Conservation (phyloP, 2,797 vertebrate species). For the Emydoidea blandingii region DNA sequence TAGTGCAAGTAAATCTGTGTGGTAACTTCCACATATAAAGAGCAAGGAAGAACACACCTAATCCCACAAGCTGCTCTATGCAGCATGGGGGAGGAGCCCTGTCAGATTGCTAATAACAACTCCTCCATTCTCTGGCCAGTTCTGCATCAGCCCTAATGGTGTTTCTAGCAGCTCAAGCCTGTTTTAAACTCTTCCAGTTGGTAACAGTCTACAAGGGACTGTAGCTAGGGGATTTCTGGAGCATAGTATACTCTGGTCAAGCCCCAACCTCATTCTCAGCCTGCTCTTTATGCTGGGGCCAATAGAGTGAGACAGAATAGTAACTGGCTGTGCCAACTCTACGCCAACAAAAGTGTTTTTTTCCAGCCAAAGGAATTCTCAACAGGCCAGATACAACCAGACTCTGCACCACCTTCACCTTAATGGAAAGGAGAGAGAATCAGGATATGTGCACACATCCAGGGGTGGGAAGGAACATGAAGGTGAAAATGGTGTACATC, state of each 20-base stretch:
- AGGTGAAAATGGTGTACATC: rapidly evolving
- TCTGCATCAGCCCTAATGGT: not conserved
- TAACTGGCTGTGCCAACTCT: not conserved
- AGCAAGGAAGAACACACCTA: not conserved
- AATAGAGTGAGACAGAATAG: not conserved
- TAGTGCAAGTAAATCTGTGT: not conserved
- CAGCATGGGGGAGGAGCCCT: not conserved
- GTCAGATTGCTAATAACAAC: not conserved
- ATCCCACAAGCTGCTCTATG: not conserved
- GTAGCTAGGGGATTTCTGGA: not conserved
- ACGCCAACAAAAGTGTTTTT: not conserved
- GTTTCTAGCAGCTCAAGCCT: not conserved
- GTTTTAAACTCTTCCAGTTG: not conserved
- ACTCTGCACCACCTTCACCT: not conserved
- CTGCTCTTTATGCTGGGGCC: not conserved
- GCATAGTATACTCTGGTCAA: not conserved
- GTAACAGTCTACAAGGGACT: not conserved
- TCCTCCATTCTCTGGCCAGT: not conserved
- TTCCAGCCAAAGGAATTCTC: not conserved
- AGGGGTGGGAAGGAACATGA: not conserved
- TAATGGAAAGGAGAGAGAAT: not conserved
- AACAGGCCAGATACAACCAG: not conserved
- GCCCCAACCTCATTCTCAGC: not conserved
- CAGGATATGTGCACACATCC: not conserved
- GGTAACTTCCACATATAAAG: not conserved